A percentile compares a stretch with the other conserved stretches of the same genome.
These are phyloP conservation scores for Euura lappo DNA, from an alignment of 1,140 invertebrate species.

Conservation along the genomic window DNA sequence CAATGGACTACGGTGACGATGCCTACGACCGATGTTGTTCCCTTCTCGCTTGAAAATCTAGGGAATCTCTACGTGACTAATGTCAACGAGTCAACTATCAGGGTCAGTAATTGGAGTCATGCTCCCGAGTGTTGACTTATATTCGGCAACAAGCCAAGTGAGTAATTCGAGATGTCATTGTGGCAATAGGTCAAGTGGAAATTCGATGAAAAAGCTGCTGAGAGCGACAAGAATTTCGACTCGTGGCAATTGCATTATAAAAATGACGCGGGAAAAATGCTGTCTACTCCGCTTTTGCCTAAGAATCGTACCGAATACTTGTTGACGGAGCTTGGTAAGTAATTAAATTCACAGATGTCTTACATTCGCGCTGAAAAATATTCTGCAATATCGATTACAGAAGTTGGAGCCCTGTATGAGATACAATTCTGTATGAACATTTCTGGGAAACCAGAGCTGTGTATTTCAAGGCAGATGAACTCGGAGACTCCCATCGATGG, in stretches of 20 bases:
- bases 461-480: constrained; percentile 44
- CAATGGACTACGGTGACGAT: constrained; percentile 63
- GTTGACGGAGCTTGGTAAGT: constrained; percentile 57
- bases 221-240: constrained; percentile 45
- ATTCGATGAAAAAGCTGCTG: constrained; percentile 42
- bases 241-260: constrained; percentile 58
- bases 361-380: constrained; percentile 35
- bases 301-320: constrained; percentile 55
- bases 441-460: constrained; percentile 36
- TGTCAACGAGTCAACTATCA: constrained; percentile 55
- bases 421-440: constrained; percentile 54
- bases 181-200: constrained; percentile 55
- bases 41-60: constrained; percentile 43
- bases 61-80: constrained; percentile 55
- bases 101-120: constrained; percentile 41
- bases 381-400: constrained; percentile 28
- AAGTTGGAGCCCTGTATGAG: constrained; percentile 53
- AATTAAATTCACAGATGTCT: constrained; percentile 12
- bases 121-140: too few relatives aligned
- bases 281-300: constrained; percentile 45
- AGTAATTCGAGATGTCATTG: constrained; percentile 17
- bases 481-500: constrained; percentile 30
- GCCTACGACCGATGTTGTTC: constrained; percentile 44
- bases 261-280: constrained; percentile 51
- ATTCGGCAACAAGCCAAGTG: too few relatives aligned